A percentile compares a stretch with the other conserved stretches of the same genome.
Conservation (phyloP, 2,797 vertebrate genomes). For the Cryptoprocta ferox region DNA sequence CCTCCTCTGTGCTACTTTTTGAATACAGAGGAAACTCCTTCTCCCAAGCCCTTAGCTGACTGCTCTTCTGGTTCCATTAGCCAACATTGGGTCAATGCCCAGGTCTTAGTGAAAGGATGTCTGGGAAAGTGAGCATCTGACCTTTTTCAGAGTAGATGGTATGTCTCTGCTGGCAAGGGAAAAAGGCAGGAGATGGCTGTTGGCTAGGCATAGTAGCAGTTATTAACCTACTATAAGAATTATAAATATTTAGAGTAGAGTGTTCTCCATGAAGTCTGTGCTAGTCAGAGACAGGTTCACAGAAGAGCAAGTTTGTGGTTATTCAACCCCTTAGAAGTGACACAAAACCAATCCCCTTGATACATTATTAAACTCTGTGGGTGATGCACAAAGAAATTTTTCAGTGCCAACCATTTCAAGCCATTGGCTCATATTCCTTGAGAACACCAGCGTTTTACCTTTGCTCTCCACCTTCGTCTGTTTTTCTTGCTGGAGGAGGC, state of each 20-base stretch:
- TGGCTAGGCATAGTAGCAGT: not conserved
- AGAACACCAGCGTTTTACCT: not conserved
- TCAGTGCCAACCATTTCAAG: not conserved
- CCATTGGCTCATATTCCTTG: not conserved
- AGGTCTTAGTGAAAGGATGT: not conserved
- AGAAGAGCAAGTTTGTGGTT: not conserved
- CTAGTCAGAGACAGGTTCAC: not conserved
- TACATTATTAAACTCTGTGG: not conserved
- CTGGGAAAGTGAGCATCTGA: not conserved
- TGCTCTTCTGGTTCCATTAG: not conserved
- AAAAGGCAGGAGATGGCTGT: not conserved
- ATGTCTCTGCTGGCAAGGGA: not conserved
- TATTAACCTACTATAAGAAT: not conserved
- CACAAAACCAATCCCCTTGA: not conserved
- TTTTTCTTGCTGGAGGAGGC: not conserved
- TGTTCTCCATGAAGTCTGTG: not conserved
- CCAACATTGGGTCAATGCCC: not conserved
- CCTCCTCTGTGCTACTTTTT: not conserved
- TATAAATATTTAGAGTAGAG: not conserved
- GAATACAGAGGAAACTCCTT: not conserved
- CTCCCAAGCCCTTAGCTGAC: not conserved
- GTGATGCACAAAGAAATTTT: not conserved
- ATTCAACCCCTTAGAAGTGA: not conserved
- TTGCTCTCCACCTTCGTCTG: not conserved
- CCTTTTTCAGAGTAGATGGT: not conserved